These are phyloP conservation scores for Ganaspis sp. DNA, from an alignment of 1,140 invertebrate species.

Conservation along the genomic window DNA sequence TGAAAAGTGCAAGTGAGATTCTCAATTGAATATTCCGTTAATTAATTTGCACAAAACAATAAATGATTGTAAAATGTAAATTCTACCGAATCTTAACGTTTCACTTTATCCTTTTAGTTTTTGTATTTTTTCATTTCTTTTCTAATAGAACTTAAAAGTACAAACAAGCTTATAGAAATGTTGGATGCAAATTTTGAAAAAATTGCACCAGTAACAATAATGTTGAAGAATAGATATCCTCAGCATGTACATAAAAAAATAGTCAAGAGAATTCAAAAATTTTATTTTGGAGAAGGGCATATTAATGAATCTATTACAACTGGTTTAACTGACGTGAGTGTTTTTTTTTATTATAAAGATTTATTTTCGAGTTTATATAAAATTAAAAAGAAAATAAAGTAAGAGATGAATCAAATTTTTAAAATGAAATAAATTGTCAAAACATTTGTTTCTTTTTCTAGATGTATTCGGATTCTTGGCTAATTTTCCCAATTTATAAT, in stretches of 20 bases:
- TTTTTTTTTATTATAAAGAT: neutral
- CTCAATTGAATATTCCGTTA: conserved; percentile 5
- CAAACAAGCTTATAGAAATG: conserved; percentile 45
- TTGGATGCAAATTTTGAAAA: conserved; percentile 78
- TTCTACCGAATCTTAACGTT: too few relatives aligned
- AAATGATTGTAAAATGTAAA: too few relatives aligned
- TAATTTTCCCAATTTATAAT: conserved; percentile 78
- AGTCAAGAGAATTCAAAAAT: conserved; percentile 77
- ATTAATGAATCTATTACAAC: conserved; percentile 75
- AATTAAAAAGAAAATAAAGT: conserved; percentile 8
- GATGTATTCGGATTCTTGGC: conserved; percentile 84
- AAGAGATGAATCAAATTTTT: conserved; percentile 32
- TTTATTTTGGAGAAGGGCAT: conserved; percentile 77
- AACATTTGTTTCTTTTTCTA: too few relatives aligned
- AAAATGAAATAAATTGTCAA: too few relatives aligned
- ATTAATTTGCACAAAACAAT: too few relatives aligned
- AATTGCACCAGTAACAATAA: conserved; percentile 78
- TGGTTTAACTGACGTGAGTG: conserved; percentile 77
- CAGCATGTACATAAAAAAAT: conserved; percentile 69
- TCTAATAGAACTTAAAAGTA: conserved; percentile 53
- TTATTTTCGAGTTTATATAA: conserved; percentile 18
- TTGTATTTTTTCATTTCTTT: conserved; percentile 29
- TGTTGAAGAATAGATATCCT: conserved; percentile 79
- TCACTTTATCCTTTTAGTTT: too few relatives aligned
- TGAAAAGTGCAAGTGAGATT: conserved; percentile 79